Evolutionary conservation across 2,888 invertebrate genomes (phyloP), one percentile per base, ranked within the genome.

Genomic region (Oegoconia quadripuncta): DNA sequence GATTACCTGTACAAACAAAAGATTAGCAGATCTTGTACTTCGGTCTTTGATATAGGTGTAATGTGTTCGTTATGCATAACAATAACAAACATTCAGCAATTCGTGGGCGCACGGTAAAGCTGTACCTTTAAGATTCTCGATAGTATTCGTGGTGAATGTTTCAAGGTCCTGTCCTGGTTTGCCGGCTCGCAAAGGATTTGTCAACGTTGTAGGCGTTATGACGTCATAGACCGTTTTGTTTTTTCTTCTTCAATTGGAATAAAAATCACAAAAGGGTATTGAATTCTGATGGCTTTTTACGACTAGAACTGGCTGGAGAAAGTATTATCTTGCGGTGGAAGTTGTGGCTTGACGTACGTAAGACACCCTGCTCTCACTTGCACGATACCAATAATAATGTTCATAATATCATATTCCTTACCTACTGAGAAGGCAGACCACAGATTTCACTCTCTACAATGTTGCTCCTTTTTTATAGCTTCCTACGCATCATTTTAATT

Each of bases 101-200:
- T 71, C 68, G 83, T 83, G 80, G 81, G 83, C 79, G 82, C 64
- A 58, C 54, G 46, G 60, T 63, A 55, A 61, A 50, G 64, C 65
- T 64, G 58, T 66, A 70, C 64, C 71, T 69, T 68, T 58, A 69
- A 80, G 81, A 80, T 82, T 80, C 79, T 81, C 74, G 74, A 81
- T 79, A 81, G 72, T 71, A 70, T 70, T 80, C 72, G 59, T 59
- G 62, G 83, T 79, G 84, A 84, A 82, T 83, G 86, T 83, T 79
- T 81, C 86, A 86, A 86, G 87, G 86, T 79, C 79, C 67, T 72
- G 79, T 80, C 80, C 82, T 74, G 81, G 70, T 82, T 83, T 68
- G 62, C 63, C 60, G 59, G 68, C 72, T 72, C 69, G 74, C 68
- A 70, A 82, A 83, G 79, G 80, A 83, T 83, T 83, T 83, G 79